Percentiles rank a stretch among this genome's conserved stretches.
Evolutionary conservation across 2,888 invertebrate species (phyloP).

Genomic region (Boloria euphrosyne): DNA sequence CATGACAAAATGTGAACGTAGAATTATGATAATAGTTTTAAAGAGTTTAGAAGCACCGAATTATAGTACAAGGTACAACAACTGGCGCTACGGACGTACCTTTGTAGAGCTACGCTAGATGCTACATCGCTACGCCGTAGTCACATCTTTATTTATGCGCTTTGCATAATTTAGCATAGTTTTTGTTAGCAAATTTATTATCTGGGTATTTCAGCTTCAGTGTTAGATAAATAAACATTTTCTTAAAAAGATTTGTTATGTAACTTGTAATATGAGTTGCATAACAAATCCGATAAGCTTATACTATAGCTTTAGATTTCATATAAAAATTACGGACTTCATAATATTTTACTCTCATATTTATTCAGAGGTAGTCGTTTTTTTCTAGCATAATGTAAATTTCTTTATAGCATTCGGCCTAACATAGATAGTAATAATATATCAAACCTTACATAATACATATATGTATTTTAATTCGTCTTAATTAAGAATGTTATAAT

Average conservation of each 20-base stretch:
- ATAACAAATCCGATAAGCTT: background rate
- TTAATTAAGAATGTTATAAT: too few relatives aligned
- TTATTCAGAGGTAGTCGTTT: too few relatives aligned
- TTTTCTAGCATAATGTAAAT: too few relatives aligned
- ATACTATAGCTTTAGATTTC: too few relatives aligned
- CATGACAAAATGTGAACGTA: constrained; percentile 71
- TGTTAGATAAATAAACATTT: constrained; percentile 35
- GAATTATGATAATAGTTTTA: constrained; percentile 78
- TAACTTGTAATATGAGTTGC: background rate
- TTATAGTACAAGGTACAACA: constrained; percentile 63
- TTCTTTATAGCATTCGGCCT: too few relatives aligned
- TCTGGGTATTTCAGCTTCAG: constrained; percentile 40
- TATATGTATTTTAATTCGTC: too few relatives aligned
- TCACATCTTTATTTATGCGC: constrained; percentile 66
- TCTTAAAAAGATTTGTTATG: constrained; percentile 13
- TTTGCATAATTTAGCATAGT: constrained; percentile 64
- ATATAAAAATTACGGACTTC: too few relatives aligned
- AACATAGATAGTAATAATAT: too few relatives aligned
- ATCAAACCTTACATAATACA: too few relatives aligned
- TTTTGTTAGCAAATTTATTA: constrained; percentile 58
- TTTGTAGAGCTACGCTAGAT: constrained; percentile 54
- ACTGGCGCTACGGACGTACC: constrained; percentile 56
- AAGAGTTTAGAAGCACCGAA: constrained; percentile 72
- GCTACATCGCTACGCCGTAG: constrained; percentile 56
- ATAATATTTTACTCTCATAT: background rate